Conservation (phyloP, 1,140 invertebrate species). For the Caligus rogercresseyi region DNA sequence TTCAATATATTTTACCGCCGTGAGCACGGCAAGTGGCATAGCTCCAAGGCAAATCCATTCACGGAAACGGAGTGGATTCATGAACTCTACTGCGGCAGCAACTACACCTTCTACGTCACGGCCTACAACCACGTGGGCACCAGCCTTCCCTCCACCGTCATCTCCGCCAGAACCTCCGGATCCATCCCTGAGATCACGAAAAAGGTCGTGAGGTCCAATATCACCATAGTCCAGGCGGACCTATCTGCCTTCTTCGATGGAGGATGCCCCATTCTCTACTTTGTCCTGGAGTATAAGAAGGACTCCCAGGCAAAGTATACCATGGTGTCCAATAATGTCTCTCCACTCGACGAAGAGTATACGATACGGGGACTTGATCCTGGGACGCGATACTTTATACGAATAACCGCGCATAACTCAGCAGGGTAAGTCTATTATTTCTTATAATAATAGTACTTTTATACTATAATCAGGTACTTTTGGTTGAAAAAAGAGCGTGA, state of each 20-base stretch:
- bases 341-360: neutral
- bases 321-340: slow-evolving; percentile 4
- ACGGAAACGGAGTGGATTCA: slow-evolving; percentile 27
- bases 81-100: slow-evolving; percentile 38
- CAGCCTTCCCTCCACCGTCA: slow-evolving; percentile 30
- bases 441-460: too few relatives aligned
- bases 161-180: slow-evolving; percentile 39
- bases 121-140: slow-evolving; percentile 34
- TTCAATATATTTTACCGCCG: neutral
- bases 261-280: slow-evolving; percentile 44
- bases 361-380: slow-evolving; percentile 52
- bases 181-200: slow-evolving; percentile 24
- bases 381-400: slow-evolving; percentile 64
- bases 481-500: too few relatives aligned
- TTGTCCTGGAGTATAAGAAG: slow-evolving; percentile 40
- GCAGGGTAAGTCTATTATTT: slow-evolving; percentile 43
- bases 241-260: slow-evolving; percentile 62
- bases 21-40: slow-evolving; percentile 2
- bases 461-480: too few relatives aligned
- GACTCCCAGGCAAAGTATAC: slow-evolving; percentile 17
- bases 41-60: neutral
- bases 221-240: slow-evolving; percentile 46
- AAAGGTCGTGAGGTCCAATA: slow-evolving; percentile 30
- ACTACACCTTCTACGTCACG: slow-evolving; percentile 35
- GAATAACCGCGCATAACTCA: slow-evolving; percentile 74